phyloP scores from a whole-genome alignment of 30 jellyfish, hydroid and myxozoan genomes.

The Aurelia aurita complex sp. Pacific region DNA sequence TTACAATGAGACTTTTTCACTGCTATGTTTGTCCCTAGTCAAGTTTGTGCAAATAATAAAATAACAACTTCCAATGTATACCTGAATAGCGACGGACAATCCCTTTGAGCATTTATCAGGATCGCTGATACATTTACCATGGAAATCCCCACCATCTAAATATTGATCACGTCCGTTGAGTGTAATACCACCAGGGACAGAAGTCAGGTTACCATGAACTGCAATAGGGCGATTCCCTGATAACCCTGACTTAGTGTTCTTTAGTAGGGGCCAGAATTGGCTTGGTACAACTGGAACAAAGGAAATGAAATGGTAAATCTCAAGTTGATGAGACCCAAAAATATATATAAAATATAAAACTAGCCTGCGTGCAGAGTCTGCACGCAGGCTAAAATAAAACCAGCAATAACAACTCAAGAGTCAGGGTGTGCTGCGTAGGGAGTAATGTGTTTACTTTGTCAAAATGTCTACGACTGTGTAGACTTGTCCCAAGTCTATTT shows the following conservation, averaged over 20 bases:
- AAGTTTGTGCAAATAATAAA: background rate
- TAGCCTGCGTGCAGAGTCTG: too few relatives aligned
- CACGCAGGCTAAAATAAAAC: too few relatives aligned
- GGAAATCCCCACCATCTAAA: conserved; percentile 98
- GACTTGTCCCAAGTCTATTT: too few relatives aligned
- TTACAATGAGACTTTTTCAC: background rate
- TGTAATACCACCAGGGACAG: conserved; percentile 82
- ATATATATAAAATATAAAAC: too few relatives aligned
- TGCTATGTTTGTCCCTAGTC: background rate
- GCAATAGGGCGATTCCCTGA: conserved; percentile 91
- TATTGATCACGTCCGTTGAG: conserved; percentile 77
- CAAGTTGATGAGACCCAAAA: too few relatives aligned
- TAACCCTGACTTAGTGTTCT: conserved; percentile 82
- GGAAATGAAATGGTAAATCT: too few relatives aligned
- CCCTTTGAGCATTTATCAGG: conserved; percentile 96
- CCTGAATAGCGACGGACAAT: conserved; percentile 94
- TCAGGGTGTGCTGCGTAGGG: too few relatives aligned
- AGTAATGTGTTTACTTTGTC: too few relatives aligned
- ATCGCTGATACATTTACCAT: conserved; percentile 91
- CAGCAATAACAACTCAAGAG: too few relatives aligned
- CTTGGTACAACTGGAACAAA: conserved; percentile 73
- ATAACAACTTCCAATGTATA: background rate
- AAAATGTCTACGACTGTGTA: too few relatives aligned
- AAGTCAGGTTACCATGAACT: conserved; percentile 74
- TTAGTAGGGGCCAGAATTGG: conserved; percentile 92